Conservation (phyloP, 92 coral and sea anemone genomes). For the Porites lobata region DNA sequence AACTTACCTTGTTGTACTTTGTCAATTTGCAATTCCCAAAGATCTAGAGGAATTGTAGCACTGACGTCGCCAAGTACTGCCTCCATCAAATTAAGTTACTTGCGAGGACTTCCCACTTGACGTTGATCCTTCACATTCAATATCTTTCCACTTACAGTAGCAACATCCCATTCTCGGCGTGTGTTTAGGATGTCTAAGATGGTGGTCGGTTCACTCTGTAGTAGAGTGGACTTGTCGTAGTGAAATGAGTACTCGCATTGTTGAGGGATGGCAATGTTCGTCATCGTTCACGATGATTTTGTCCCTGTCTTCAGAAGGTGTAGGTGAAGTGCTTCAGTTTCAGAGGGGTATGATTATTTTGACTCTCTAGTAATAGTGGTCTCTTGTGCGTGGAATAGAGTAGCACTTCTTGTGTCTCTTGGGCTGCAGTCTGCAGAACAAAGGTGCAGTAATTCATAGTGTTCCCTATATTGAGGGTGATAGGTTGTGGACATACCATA, state of each 20-base stretch:
- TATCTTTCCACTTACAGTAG: conserved; percentile 30
- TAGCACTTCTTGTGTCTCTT: conserved; percentile 42
- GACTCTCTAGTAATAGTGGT: conserved; percentile 47
- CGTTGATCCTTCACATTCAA: conserved; percentile 25
- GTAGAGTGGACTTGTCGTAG: conserved; percentile 16
- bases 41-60: conserved; percentile 34
- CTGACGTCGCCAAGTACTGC: conserved; percentile 21
- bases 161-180: conserved; percentile 32
- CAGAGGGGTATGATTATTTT: conserved; percentile 51
- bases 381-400: conserved; percentile 61
- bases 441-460: conserved; percentile 56
- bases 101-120: conserved; percentile 25
- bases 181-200: conserved; percentile 41
- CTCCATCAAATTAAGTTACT: conserved; percentile 9
- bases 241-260: conserved; percentile 57
- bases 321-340: conserved; percentile 48
- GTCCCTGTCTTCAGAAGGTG: conserved; percentile 33
- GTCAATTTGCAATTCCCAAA: conserved; percentile 35
- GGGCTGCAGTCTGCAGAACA: conserved; percentile 49
- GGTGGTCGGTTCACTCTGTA: conserved; percentile 20
- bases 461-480: conserved; percentile 50
- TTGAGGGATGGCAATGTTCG: conserved; percentile 46
- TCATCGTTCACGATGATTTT: conserved; percentile 67
- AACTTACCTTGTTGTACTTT: conserved; percentile 41
- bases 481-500: conserved; percentile 61